Percentiles rank a stretch among this genome's conserved stretches.
Evolutionary conservation across 2,797 vertebrate genomes (phyloP).

Genomic region (Lophotriccus pileatus): DNA sequence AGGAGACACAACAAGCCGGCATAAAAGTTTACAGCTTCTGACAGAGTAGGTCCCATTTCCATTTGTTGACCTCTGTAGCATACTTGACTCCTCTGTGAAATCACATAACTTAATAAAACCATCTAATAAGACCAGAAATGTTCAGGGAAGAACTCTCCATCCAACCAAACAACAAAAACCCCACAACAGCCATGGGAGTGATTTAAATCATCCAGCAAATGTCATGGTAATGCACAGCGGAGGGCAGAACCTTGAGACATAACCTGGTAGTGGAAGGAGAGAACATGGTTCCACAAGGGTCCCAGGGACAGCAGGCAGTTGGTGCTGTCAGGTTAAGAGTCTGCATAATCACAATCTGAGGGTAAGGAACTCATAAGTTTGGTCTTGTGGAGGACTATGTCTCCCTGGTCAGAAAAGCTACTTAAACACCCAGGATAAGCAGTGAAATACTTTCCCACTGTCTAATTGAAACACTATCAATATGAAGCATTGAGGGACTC

Average conservation of each 20-base stretch:
- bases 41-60: neutral
- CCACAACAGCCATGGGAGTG: neutral
- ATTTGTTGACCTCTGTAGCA: neutral
- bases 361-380: neutral
- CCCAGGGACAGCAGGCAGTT: neutral
- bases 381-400: neutral
- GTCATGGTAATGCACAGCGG: neutral
- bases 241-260: neutral
- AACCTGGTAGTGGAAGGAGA: neutral
- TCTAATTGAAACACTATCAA: neutral
- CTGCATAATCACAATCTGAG: neutral
- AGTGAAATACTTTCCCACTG: neutral
- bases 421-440: neutral
- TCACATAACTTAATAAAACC: neutral
- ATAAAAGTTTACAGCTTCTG: neutral
- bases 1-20: neutral
- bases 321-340: neutral
- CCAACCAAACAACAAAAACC: accelerated
- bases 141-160: neutral
- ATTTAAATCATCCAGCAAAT: neutral
- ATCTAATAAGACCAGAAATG: neutral
- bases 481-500: neutral
- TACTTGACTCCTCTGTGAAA: neutral
- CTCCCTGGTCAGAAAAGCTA: neutral
- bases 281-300: neutral